Evolutionary conservation across 2,113 vertebrate species (phyloP), one percentile per base, ranked within the genome.

Genomic region (Reinhardtius hippoglossoides): DNA sequence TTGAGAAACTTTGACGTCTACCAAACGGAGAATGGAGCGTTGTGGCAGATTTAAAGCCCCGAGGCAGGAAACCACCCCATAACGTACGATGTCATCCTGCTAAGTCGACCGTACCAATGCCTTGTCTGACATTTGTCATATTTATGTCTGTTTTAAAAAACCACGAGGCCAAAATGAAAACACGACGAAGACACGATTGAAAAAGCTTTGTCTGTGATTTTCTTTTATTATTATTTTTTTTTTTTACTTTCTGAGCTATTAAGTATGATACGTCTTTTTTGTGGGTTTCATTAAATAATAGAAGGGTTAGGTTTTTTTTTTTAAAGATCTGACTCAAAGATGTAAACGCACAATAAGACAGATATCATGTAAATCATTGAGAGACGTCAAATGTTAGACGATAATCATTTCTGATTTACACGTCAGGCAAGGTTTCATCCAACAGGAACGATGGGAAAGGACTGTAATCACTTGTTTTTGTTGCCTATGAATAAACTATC

Each of bases 51-150:
- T 63, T 40, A 52, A 62, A 56, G 27, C 59, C 20, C 2, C 2
- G 13, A 27, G 35, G 14, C 27, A 13, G 55, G 16, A 78, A 65
- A 65, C 55, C 16, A 3, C 59, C 58, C 42, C 63, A 13, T 66
- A 10, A 18, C 50, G 63, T 35, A 67, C 60, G 67, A 79, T 71
- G 61, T 78, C 50, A n/a, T 65, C 63, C 46, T 71, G 54, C 56
- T 71, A 42, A 67, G 31, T 75, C 65, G 62, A 71, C 79, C 37
- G 66, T 64, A 76, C n/a, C 20, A 66, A 74, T 85, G 83, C 66
- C 74, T 80, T 82, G 21, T 70, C 67, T 73, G 62, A 35, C 50
- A 16, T 62, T 65, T 76, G 57, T 67, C 61, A 44, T 60, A 42
- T 62, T 66, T 48, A 18, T 13, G n/a, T 75, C 58, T 64, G 16